These are phyloP conservation scores for Pyxicephalus adspersus DNA, from an alignment of 2,113 vertebrate species.

Conservation along the genomic window DNA sequence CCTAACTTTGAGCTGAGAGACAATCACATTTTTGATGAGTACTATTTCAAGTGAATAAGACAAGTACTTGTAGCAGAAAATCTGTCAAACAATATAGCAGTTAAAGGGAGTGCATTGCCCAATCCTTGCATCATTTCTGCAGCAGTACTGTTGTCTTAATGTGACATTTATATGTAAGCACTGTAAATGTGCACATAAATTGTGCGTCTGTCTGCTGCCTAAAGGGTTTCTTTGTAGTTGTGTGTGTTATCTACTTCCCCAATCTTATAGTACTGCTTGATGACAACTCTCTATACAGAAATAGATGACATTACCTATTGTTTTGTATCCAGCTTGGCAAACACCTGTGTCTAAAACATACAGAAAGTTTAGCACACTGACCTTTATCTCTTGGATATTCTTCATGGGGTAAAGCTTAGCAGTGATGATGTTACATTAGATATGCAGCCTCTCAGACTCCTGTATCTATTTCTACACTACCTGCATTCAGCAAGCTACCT, in stretches of 20 bases:
- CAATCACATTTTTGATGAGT: too few species aligned
- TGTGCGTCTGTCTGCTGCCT: too few species aligned
- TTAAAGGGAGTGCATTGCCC: too few species aligned
- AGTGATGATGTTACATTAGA: not conserved
- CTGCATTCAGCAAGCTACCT: conserved; percentile 35
- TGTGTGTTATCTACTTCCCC: not conserved
- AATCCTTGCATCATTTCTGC: too few species aligned
- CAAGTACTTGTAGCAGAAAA: too few species aligned
- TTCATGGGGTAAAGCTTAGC: conserved; percentile 10
- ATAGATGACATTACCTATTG: not conserved
- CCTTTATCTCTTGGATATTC: conserved; percentile 9
- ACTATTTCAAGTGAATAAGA: too few species aligned
- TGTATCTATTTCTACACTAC: conserved; percentile 10
- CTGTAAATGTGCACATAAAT: too few species aligned
- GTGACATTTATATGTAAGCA: too few species aligned
- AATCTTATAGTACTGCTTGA: conserved; percentile 5
- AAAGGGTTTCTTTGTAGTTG: not conserved
- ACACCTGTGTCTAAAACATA: not conserved
- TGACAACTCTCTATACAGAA: not conserved
- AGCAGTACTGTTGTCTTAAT: too few species aligned
- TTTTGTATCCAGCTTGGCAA: not conserved
- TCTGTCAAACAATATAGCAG: too few species aligned
- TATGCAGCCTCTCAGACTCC: not conserved
- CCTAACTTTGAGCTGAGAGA: too few species aligned
- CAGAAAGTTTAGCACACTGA: conserved; percentile 9